Conservation (phyloP, 2,113 vertebrate species). For the Bubo blakistoni region DNA sequence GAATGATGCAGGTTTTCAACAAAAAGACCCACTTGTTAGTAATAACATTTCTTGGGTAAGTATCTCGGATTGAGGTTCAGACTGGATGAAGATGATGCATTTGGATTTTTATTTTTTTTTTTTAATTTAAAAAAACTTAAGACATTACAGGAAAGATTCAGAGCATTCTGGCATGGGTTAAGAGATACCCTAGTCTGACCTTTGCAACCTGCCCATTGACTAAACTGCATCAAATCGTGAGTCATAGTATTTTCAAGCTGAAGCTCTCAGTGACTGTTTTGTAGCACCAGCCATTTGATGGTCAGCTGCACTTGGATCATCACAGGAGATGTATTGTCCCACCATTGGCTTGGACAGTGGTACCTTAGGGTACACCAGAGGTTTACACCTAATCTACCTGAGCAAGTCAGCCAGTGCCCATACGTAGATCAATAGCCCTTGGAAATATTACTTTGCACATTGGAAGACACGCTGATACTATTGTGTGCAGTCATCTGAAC, state of each 20-base stretch:
- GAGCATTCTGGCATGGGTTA: neutral
- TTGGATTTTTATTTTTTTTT: neutral
- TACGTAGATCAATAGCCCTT: neutral
- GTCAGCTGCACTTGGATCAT: neutral
- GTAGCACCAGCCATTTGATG: neutral
- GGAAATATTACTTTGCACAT: neutral
- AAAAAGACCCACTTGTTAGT: neutral
- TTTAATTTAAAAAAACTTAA: too few relatives aligned
- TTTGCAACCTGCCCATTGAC: neutral
- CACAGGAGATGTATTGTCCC: neutral
- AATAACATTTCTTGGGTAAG: neutral
- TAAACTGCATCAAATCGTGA: neutral
- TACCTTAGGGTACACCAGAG: neutral
- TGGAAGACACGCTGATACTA: neutral
- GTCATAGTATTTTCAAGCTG: neutral
- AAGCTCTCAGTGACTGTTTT: neutral
- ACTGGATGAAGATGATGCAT: neutral
- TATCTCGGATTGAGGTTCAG: neutral
- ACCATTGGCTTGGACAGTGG: neutral
- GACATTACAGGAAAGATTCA: neutral
- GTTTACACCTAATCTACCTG: neutral
- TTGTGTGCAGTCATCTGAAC: neutral
- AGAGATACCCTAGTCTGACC: neutral
- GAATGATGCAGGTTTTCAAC: neutral
- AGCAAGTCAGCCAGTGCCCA: neutral